Evolutionary conservation across 1,140 invertebrate species (phyloP).

Genomic region (Acromyrmex echinatior): DNA sequence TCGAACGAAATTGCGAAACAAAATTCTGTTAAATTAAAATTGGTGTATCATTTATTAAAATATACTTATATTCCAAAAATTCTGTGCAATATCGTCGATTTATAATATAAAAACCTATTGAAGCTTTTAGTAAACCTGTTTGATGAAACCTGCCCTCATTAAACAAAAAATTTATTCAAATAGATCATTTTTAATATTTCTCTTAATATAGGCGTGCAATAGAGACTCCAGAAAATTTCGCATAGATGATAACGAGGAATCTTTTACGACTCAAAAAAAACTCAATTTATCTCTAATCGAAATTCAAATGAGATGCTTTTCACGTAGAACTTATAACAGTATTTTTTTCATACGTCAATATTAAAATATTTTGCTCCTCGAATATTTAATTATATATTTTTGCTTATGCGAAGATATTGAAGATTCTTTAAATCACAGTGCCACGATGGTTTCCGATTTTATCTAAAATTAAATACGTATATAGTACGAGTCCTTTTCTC

Average conservation of each 20-base stretch:
- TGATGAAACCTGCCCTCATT: neutral
- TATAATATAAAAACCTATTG: neutral
- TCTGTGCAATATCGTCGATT: neutral
- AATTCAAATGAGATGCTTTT: slow-evolving; percentile 23
- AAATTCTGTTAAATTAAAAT: slow-evolving; percentile 4
- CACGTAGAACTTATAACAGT: neutral
- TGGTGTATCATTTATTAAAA: neutral
- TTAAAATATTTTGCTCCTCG: neutral
- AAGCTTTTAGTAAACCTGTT: neutral
- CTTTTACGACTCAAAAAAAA: slow-evolving; percentile 21
- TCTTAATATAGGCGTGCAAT: neutral
- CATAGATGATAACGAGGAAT: neutral
- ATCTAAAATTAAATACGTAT: neutral
- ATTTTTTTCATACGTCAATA: neutral
- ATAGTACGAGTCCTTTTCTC: too few relatives aligned
- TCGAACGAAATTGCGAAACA: neutral
- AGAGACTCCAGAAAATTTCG: neutral
- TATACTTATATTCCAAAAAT: neutral
- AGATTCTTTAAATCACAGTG: neutral
- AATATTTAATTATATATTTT: neutral
- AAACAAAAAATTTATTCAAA: slow-evolving; percentile 27
- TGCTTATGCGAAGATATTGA: neutral
- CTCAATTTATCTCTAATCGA: neutral
- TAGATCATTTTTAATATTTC: neutral
- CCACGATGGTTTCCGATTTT: neutral